These are phyloP conservation scores for Ochlodes sylvanus DNA, from an alignment of 2,888 invertebrate genomes.

Conservation along the genomic window DNA sequence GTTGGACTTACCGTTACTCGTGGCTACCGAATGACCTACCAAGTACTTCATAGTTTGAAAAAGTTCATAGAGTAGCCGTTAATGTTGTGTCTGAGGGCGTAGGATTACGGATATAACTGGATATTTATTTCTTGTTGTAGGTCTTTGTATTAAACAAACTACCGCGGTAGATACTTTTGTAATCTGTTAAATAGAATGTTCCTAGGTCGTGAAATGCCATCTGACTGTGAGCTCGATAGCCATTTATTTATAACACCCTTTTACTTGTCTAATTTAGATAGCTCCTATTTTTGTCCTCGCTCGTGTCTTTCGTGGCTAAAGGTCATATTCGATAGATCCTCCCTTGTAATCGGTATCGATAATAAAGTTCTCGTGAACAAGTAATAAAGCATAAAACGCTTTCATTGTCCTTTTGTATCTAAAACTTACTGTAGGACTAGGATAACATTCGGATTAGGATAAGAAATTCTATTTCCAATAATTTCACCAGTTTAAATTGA, in stretches of 20 bases:
- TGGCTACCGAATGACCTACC: slow-evolving; percentile 39
- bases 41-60: slow-evolving; percentile 35
- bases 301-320: slow-evolving; percentile 24
- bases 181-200: slow-evolving; percentile 37
- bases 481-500: too few species aligned
- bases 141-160: slow-evolving; percentile 1
- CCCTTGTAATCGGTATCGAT: background rate
- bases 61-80: slow-evolving; percentile 24
- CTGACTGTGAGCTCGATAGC: slow-evolving; percentile 45
- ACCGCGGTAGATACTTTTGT: slow-evolving; percentile 12
- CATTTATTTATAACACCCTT: slow-evolving; percentile 49
- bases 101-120: slow-evolving; percentile 31
- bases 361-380: background rate
- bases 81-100: slow-evolving; percentile 15
- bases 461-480: too few species aligned
- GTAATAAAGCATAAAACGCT: too few species aligned
- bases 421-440: too few species aligned
- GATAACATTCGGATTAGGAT: too few species aligned
- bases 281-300: slow-evolving; percentile 19
- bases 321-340: slow-evolving; percentile 7
- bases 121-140: slow-evolving; percentile 28
- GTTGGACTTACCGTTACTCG: slow-evolving; percentile 31
- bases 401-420: too few species aligned
- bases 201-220: slow-evolving; percentile 67
- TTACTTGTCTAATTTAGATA: slow-evolving; percentile 29